Percentiles rank a stretch among this genome's conserved stretches.
These are phyloP conservation scores for Phyllotis vaccarum DNA, from an alignment of 2,797 vertebrate genomes.

Conservation along the genomic window DNA sequence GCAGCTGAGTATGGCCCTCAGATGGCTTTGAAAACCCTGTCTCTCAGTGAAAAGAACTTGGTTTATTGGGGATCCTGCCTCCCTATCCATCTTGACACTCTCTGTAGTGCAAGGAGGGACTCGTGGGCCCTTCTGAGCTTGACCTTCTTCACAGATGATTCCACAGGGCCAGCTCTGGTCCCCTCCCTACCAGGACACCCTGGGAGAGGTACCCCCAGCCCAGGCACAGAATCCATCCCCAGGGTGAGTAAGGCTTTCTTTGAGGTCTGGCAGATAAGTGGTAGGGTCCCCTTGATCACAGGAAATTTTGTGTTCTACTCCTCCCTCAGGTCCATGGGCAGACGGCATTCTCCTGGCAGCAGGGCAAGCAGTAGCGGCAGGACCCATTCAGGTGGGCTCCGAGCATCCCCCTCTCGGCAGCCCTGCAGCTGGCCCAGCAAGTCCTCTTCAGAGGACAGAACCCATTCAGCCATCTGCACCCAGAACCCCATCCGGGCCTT, in stretches of 20 bases:
- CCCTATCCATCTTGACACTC: no score
- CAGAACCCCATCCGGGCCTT: constrained; percentile 76
- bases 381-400: constrained; percentile 57
- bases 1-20: neutral
- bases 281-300: neutral
- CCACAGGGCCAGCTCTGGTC: constrained; percentile 84
- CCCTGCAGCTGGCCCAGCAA: constrained; percentile 64
- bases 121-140: neutral
- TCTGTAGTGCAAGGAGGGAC: neutral
- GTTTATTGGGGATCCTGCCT: neutral
- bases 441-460: constrained; percentile 72
- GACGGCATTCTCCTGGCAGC: neutral
- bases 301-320: neutral
- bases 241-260: constrained; percentile 80
- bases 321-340: constrained; percentile 53
- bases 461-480: constrained; percentile 63
- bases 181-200: neutral
- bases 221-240: neutral
- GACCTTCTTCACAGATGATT: constrained; percentile 84
- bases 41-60: neutral
- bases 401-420: constrained; percentile 45
- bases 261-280: accelerated
- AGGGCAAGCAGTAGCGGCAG: neutral
- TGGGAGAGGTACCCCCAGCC: accelerated
- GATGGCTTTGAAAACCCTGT: neutral